Conservation (phyloP, 2,797 vertebrate genomes). For the Hybognathus amarus region DNA sequence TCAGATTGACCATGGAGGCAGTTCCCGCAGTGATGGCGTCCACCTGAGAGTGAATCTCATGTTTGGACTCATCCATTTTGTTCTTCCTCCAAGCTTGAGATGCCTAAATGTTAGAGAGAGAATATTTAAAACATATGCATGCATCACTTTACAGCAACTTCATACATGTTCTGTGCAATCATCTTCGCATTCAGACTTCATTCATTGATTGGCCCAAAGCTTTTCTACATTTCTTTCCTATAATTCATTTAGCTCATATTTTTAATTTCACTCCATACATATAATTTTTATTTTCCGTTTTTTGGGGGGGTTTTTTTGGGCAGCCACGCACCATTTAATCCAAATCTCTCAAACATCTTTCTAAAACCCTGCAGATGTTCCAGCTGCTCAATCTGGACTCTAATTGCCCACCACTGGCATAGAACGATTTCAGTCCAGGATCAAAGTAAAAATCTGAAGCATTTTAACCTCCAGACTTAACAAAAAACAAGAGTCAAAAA, state of each 20-base stretch:
- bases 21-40: slow-evolving; percentile 98
- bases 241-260: background rate
- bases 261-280: background rate
- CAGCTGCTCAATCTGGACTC: background rate
- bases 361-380: too few relatives aligned
- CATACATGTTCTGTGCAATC: background rate
- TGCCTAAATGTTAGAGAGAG: slow-evolving; percentile 75
- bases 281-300: background rate
- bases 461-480: background rate
- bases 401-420: background rate
- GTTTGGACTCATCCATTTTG: slow-evolving; percentile 99
- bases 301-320: too few relatives aligned
- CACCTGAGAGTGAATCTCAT: slow-evolving; percentile 98
- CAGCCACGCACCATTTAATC: background rate
- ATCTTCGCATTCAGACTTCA: background rate
- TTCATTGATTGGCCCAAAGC: background rate
- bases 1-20: slow-evolving; percentile 95
- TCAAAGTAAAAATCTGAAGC: background rate
- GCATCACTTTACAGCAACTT: background rate
- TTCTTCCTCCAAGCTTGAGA: slow-evolving; percentile 98
- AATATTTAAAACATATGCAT: background rate
- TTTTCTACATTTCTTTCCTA: background rate
- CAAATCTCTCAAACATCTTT: background rate
- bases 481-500: background rate
- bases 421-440: background rate